Base-by-base conservation (phyloP, 2,888 invertebrate genomes). In the Proisotoma minuta region DNA sequence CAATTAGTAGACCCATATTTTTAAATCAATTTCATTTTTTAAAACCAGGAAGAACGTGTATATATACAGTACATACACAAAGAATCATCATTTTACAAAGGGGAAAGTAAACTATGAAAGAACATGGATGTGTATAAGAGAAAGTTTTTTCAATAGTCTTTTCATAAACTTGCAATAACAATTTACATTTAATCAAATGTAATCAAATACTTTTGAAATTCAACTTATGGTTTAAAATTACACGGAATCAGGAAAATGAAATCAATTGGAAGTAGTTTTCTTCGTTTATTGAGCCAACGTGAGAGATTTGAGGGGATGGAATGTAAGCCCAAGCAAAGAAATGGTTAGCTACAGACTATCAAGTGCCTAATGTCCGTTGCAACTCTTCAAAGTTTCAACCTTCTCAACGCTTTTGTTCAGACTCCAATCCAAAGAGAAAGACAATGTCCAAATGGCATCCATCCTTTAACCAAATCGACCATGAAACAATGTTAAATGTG, bases 401-500 rank as follows among this genome's bases (percentile, higher is more conserved):
- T 5, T 18, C 18, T 15, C 5, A 43, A 5, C 43, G 10, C 20
- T n/a, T n/a, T n/a, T n/a, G n/a, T n/a, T n/a, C n/a, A n/a, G 8
- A 34, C 12, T 34, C 34, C 34, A 34, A 34, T 34, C 34, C 34
- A 34, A 8, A 8, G 34, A 34, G 12, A 53, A 29, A 60, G 59
- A 50, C 34, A 59, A 20, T 22, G 53, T 43, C 58, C 56, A 62
- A 68, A 68, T 62, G 61, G 40, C 40, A 62, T 57, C 64, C 69
- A 69, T 69, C 62, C 59, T 59, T 66, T 66, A 69, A 58, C 52
- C 64, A 66, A 71, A 69, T 71, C 65, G 69, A 71, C 60, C 69
- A 66, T 68, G 71, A 69, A 71, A 69, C 69, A 69, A 66, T 65
- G 43, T 43, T 43, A 43, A 43, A 56, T 56, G 61, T 60, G 60